A percentile compares a stretch with the other conserved stretches of the same genome.
Evolutionary conservation across 2,797 vertebrate genomes (phyloP).

Genomic region (Paratrypauchen microcephalus): DNA sequence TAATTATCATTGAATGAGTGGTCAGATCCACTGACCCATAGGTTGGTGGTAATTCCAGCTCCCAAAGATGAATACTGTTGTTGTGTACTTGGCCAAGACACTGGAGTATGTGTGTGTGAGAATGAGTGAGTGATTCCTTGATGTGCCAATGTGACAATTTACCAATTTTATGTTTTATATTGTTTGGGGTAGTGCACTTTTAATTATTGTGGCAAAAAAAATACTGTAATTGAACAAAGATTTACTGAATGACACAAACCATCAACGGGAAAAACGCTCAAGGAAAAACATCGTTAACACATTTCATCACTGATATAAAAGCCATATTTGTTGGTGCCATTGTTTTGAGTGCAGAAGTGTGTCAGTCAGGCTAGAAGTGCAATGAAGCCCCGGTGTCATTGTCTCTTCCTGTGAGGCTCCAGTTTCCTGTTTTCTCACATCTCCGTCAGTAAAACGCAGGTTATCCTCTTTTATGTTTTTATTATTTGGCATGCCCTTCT

Average conservation of each 20-base stretch:
- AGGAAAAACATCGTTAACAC: neutral
- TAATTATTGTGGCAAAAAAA: too few species aligned
- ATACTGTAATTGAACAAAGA: neutral
- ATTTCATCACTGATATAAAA: neutral
- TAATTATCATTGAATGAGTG: too few species aligned
- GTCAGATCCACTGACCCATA: too few species aligned
- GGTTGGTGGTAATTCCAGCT: too few species aligned
- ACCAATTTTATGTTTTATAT: too few species aligned
- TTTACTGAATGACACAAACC: neutral
- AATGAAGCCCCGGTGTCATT: constrained; percentile 21
- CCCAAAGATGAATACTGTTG: too few species aligned
- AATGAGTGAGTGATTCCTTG: too few species aligned
- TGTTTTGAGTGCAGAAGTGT: neutral
- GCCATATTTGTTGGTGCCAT: neutral
- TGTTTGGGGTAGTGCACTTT: too few species aligned
- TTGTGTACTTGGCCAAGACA: too few species aligned
- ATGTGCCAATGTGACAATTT: too few species aligned
- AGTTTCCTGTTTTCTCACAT: constrained; percentile 40
- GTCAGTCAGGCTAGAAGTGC: constrained; percentile 7
- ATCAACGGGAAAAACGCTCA: neutral
- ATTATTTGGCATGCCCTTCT: neutral
- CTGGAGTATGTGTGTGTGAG: too few species aligned
- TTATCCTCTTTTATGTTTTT: neutral
- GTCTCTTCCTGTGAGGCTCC: constrained; percentile 38
- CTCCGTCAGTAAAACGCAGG: neutral